Percentiles rank a stretch among this genome's conserved stretches.
Evolutionary conservation across 2,888 invertebrate species (phyloP).

Genomic region (Glaucopsyche alexis): DNA sequence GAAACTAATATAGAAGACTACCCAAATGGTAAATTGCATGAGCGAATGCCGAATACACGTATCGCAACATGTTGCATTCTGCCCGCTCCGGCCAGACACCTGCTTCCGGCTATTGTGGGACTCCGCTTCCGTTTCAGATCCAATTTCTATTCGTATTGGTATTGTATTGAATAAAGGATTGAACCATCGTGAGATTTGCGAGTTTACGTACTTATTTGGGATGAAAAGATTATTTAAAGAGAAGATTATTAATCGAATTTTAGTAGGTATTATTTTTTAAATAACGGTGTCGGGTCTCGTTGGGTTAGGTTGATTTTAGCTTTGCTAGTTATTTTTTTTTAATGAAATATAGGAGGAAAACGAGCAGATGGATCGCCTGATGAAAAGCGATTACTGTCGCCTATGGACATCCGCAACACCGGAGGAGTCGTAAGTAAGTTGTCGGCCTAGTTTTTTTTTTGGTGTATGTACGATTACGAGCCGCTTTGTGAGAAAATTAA

Average conservation of each 20-base stretch:
- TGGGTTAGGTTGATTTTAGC: too few relatives aligned
- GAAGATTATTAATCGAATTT: neutral
- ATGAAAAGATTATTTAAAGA: neutral
- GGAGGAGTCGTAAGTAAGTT: too few relatives aligned
- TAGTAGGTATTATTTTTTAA: too few relatives aligned
- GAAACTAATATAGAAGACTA: conserved; percentile 10
- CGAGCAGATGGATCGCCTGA: too few relatives aligned
- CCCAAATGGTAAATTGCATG: conserved; percentile 1
- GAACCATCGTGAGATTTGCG: neutral
- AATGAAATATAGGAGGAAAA: too few relatives aligned
- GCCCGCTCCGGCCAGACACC: conserved; percentile 14
- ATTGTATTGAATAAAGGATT: conserved; percentile 5
- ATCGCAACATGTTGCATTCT: conserved; percentile 11
- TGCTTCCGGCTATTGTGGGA: conserved; percentile 24
- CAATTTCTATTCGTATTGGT: conserved; percentile 17
- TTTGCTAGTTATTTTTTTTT: too few relatives aligned
- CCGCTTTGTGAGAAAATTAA: too few relatives aligned
- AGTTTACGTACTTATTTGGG: neutral
- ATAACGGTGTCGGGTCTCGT: too few relatives aligned
- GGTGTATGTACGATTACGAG: too few relatives aligned
- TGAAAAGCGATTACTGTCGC: too few relatives aligned
- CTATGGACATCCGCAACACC: too few relatives aligned
- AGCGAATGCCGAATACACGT: neutral
- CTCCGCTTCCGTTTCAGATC: conserved; percentile 12
- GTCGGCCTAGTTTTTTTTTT: too few relatives aligned